These are phyloP conservation scores for Anomalospiza imberbis DNA, from an alignment of 2,797 vertebrate species.

Conservation along the genomic window DNA sequence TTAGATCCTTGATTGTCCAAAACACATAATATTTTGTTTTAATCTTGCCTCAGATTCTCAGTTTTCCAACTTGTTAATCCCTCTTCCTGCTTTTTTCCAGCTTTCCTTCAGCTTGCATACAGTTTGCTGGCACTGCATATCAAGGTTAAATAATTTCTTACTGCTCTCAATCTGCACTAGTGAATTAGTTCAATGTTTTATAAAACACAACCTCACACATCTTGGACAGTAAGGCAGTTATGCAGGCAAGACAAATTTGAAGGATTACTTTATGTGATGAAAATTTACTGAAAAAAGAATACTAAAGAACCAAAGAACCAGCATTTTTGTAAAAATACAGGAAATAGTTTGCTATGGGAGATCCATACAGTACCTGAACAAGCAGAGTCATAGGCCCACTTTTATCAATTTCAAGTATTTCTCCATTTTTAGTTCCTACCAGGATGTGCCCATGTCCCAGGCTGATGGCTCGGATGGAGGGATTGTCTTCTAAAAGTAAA, in stretches of 20 bases:
- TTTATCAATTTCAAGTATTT: slow-evolving; percentile 95
- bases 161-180: neutral
- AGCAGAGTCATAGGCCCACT: slow-evolving; percentile 91
- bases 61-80: neutral
- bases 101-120: neutral
- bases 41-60: neutral
- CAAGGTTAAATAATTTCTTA: neutral
- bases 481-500: slow-evolving; percentile 94
- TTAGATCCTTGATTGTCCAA: neutral
- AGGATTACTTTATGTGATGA: neutral
- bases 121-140: neutral
- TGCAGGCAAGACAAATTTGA: neutral
- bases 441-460: slow-evolving; percentile 92
- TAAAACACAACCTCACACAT: neutral
- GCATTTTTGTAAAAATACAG: neutral
- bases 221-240: neutral
- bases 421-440: slow-evolving; percentile 93
- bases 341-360: neutral
- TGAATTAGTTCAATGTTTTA: neutral
- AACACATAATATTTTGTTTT: neutral
- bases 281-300: neutral
- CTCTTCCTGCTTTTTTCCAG: neutral
- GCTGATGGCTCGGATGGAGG: slow-evolving; percentile 92
- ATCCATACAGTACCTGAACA: slow-evolving; percentile 78
- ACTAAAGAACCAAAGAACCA: neutral